These are phyloP conservation scores for Lottia gigantea DNA, from an alignment of 2,888 invertebrate species.

Conservation along the genomic window DNA sequence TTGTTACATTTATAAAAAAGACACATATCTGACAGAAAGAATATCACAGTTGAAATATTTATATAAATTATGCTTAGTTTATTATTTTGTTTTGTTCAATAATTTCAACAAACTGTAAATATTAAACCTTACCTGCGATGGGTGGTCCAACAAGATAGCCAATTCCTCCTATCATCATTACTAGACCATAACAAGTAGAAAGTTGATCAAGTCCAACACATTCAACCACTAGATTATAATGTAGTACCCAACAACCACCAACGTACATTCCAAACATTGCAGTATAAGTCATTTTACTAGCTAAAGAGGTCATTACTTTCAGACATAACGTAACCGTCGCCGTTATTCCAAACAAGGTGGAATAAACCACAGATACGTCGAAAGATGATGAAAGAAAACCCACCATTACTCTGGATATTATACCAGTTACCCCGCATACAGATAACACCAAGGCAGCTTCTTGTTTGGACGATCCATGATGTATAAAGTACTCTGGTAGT, in stretches of 20 bases:
- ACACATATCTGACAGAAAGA: no score
- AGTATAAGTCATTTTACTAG: not conserved
- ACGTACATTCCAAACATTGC: not conserved
- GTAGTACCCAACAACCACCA: not conserved
- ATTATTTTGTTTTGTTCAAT: no score
- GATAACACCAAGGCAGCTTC: not conserved
- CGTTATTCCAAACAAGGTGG: not conserved
- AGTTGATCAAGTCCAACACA: not conserved
- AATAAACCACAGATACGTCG: not conserved
- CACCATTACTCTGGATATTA: not conserved
- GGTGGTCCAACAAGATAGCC: not conserved
- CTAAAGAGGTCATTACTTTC: not conserved
- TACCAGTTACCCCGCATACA: not conserved
- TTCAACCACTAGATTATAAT: not conserved
- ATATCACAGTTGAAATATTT: no score
- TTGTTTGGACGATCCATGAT: not conserved
- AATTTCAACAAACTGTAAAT: no score
- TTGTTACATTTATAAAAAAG: no score
- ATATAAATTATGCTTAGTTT: no score
- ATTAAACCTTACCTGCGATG: not conserved
- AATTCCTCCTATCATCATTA: not conserved
- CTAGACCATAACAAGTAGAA: not conserved
- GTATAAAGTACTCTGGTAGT: not conserved
- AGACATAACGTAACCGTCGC: not conserved
- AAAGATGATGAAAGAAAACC: not conserved